These are phyloP conservation scores for Gastrophryne carolinensis DNA, from an alignment of 2,797 vertebrate genomes.

Conservation along the genomic window DNA sequence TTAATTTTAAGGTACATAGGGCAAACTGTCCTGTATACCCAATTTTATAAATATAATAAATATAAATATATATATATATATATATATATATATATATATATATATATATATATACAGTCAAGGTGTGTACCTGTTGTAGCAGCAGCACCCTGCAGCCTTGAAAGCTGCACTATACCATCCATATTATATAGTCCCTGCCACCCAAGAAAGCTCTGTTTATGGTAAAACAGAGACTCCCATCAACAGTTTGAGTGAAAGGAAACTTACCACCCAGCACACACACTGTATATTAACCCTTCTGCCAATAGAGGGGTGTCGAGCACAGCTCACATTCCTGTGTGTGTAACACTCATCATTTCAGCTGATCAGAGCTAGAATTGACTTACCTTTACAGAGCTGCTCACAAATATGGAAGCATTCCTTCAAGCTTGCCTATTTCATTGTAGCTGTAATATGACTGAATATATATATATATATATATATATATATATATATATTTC, in stretches of 20 bases:
- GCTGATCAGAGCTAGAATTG: neutral
- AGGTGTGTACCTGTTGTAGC: slow-evolving; percentile 1
- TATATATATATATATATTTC: neutral
- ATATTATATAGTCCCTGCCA: slow-evolving; percentile 39
- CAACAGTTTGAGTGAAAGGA: slow-evolving; percentile 38
- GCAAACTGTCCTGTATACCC: too few species aligned
- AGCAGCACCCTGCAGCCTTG: slow-evolving; percentile 13
- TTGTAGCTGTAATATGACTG: too few species aligned
- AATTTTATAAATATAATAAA: too few species aligned
- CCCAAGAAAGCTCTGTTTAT: slow-evolving; percentile 41
- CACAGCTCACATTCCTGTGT: neutral
- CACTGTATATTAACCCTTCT: slow-evolving; percentile 24
- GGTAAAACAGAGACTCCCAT: slow-evolving; percentile 43
- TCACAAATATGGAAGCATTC: neutral
- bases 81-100: neutral
- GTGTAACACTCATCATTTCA: neutral
- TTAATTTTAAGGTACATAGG: too few species aligned
- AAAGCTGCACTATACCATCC: neutral
- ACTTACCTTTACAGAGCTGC: too few species aligned
- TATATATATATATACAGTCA: neutral
- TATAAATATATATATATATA: too few species aligned
- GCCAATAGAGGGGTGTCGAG: neutral
- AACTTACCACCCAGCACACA: slow-evolving; percentile 12
- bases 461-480: too few species aligned
- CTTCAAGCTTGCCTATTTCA: too few species aligned